Conservation (phyloP, 2,888 invertebrate genomes). For the Drosophila quinaria region DNA sequence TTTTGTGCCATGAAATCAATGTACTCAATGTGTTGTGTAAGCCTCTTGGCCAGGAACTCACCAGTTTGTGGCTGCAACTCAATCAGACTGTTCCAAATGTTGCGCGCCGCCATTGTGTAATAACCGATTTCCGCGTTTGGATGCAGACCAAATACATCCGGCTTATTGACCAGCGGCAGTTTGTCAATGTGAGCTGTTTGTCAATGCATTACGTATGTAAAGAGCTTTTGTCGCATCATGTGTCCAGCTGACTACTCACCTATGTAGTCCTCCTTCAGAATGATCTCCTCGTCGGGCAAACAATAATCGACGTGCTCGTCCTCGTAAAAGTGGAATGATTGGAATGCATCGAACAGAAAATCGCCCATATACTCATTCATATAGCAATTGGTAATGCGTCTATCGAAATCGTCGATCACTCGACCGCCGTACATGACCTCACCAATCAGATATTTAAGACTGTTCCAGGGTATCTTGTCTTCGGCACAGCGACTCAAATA, state of each 20-base stretch:
- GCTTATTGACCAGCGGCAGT: constrained; percentile 93
- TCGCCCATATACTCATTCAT: constrained; percentile 98
- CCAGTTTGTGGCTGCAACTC: constrained; percentile 96
- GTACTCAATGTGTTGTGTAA: constrained; percentile 29
- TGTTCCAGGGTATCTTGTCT: constrained; percentile 94
- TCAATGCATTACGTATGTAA: constrained; percentile 64
- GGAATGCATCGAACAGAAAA: constrained; percentile 95
- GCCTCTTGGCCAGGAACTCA: constrained; percentile 84
- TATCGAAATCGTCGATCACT: constrained; percentile 96
- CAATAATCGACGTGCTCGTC: constrained; percentile 91
- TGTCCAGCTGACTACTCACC: constrained; percentile 85
- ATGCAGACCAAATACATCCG: constrained; percentile 96
- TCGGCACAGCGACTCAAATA: constrained; percentile 91
- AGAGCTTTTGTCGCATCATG: constrained; percentile 24
- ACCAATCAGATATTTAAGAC: constrained; percentile 95
- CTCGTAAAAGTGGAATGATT: constrained; percentile 95
- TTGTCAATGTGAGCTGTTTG: constrained; percentile 91
- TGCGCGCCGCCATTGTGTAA: constrained; percentile 94
- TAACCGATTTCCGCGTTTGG: constrained; percentile 98
- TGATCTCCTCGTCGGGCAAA: constrained; percentile 88
- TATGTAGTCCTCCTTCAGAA: constrained; percentile 90
- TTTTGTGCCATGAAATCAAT: constrained; percentile 21
- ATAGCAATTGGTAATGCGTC: constrained; percentile 93
- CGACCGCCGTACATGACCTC: constrained; percentile 98
- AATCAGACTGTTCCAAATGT: constrained; percentile 94